A percentile compares a stretch with the other conserved stretches of the same genome.
phyloP scores from a whole-genome alignment of 2,888 invertebrate genomes.

The Arenicola marina region DNA sequence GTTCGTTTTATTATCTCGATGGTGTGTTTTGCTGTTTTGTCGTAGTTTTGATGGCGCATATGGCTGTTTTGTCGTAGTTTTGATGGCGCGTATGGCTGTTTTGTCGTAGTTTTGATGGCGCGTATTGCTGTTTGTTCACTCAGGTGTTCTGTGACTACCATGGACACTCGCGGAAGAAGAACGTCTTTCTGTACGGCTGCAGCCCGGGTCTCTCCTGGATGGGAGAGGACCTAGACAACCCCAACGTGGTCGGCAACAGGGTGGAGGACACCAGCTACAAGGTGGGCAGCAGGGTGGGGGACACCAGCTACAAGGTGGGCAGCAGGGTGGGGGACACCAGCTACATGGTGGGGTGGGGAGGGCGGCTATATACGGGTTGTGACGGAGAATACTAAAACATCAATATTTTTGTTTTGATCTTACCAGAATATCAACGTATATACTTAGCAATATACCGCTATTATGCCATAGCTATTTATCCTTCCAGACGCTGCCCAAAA shows the following conservation, averaged over 20 bases:
- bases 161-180: slow-evolving; percentile 87
- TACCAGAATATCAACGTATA: too few species aligned
- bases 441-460: too few species aligned
- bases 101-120: neutral
- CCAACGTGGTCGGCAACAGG: slow-evolving; percentile 43
- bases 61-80: too few species aligned
- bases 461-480: too few species aligned
- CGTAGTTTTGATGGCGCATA: too few species aligned
- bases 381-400: too few species aligned
- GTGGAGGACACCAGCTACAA: slow-evolving; percentile 51
- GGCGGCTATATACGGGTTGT: too few species aligned
- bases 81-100: neutral
- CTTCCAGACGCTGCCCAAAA: slow-evolving; percentile 71
- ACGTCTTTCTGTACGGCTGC: slow-evolving; percentile 96
- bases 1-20: too few species aligned
- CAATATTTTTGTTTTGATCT: too few species aligned
- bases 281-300: slow-evolving; percentile 34
- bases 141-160: slow-evolving; percentile 60
- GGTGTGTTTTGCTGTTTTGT: too few species aligned
- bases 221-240: slow-evolving; percentile 52
- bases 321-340: neutral
- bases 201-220: slow-evolving; percentile 63
- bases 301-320: neutral
- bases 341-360: slow-evolving; percentile 3
- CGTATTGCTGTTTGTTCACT: neutral